phyloP scores from a whole-genome alignment of 2,113 vertebrate genomes.

The Nibea albiflora region DNA sequence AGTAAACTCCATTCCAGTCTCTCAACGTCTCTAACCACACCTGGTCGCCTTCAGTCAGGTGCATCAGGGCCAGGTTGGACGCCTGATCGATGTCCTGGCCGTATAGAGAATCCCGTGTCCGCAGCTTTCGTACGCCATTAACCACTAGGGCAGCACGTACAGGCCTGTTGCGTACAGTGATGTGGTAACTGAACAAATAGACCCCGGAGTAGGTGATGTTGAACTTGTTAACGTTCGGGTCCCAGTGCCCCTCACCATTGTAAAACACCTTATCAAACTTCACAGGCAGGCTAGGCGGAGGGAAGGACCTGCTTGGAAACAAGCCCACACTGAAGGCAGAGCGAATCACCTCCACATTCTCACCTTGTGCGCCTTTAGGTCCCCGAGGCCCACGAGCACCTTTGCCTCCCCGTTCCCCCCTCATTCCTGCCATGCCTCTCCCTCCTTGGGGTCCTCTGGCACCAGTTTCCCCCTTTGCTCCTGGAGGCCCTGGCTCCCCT shows the following conservation, averaged over 20 bases:
- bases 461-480: conserved; percentile 89
- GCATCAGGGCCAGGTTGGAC: conserved; percentile 90
- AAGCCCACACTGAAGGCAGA: conserved; percentile 93
- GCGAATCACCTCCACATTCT: conserved; percentile 56
- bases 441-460: conserved; percentile 83
- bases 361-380: conserved; percentile 86
- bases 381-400: conserved; percentile 87
- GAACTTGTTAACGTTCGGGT: conserved; percentile 88
- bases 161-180: conserved; percentile 91
- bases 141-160: conserved; percentile 89
- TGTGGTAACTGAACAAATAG: conserved; percentile 92
- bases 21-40: conserved; percentile 94
- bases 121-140: conserved; percentile 85
- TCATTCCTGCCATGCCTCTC: conserved; percentile 86
- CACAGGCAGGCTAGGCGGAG: conserved; percentile 89
- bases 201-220: conserved; percentile 89
- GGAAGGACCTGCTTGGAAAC: conserved; percentile 90
- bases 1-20: conserved; percentile 95
- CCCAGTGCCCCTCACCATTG: conserved; percentile 90
- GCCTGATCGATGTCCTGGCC: conserved; percentile 96
- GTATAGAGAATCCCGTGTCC: conserved; percentile 90
- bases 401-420: conserved; percentile 88
- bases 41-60: conserved; percentile 87
- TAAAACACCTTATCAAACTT: conserved; percentile 92
- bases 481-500: conserved; percentile 79